A percentile compares a stretch with the other conserved stretches of the same genome.
Evolutionary conservation across 1,140 invertebrate species (phyloP).

Genomic region (Aphaenogaster rudis): DNA sequence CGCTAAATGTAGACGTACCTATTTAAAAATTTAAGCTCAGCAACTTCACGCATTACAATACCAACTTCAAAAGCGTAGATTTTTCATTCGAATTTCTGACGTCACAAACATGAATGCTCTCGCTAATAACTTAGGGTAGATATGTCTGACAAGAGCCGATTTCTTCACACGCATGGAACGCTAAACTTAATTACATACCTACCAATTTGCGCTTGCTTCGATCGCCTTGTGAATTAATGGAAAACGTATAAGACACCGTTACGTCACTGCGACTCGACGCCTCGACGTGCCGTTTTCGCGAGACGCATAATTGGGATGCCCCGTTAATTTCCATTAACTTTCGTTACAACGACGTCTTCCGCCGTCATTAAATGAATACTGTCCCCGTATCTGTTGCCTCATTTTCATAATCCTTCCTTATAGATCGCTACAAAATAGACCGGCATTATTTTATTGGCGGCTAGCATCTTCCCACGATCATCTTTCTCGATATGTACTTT

Average conservation of each 20-base stretch:
- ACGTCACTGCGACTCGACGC: neutral
- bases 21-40: neutral
- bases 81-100: constrained; percentile 8
- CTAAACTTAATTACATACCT: constrained; percentile 46
- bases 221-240: constrained; percentile 35
- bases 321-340: constrained; percentile 39
- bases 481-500: constrained; percentile 46
- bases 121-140: constrained; percentile 16
- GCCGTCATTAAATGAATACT: constrained; percentile 32
- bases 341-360: constrained; percentile 18
- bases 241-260: constrained; percentile 29
- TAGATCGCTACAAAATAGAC: constrained; percentile 17
- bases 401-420: constrained; percentile 21
- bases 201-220: constrained; percentile 1
- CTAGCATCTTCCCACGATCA: constrained; percentile 58
- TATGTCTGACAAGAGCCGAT: constrained; percentile 1
- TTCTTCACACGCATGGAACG: neutral
- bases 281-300: constrained; percentile 5
- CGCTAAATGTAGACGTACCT: neutral
- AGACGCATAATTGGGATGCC: constrained; percentile 27
- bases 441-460: constrained; percentile 36
- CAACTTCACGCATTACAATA: neutral
- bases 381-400: constrained; percentile 18
- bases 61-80: neutral
- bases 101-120: neutral